Percentiles rank a stretch among this genome's conserved stretches.
Conservation (phyloP, 2,797 vertebrate species). For the Spheniscus humboldti region DNA sequence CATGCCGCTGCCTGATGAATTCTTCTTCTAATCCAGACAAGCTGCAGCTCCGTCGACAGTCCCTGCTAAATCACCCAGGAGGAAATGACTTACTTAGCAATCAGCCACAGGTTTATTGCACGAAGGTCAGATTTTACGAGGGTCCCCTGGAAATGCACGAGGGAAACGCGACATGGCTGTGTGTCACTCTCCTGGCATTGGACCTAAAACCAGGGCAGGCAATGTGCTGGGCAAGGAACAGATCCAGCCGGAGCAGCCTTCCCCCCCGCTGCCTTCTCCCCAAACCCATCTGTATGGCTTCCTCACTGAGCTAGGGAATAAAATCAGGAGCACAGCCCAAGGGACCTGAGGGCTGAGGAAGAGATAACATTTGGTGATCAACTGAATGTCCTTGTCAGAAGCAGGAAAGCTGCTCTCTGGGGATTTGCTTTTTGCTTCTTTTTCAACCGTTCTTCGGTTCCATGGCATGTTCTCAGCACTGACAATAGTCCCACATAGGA, state of each 20-base stretch:
- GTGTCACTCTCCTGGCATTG: neutral
- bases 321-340: neutral
- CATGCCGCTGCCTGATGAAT: neutral
- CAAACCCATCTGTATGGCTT: neutral
- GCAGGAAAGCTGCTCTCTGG: neutral
- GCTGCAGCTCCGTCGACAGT: neutral
- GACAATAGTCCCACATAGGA: neutral
- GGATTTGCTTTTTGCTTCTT: neutral
- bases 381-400: neutral
- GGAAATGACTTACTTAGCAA: slow-evolving; percentile 34
- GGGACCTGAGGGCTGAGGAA: neutral
- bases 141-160: neutral
- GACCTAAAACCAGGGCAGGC: neutral
- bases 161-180: neutral
- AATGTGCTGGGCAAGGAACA: neutral
- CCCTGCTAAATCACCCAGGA: slow-evolving; percentile 32
- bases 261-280: fast-evolving
- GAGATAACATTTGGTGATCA: neutral
- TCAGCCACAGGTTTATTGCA: neutral
- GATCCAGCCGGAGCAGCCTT: neutral
- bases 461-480: neutral
- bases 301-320: neutral
- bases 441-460: neutral
- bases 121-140: slow-evolving; percentile 37
- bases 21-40: slow-evolving; percentile 13